These are phyloP conservation scores for Acleris literana DNA, from an alignment of 2,888 invertebrate genomes.

Conservation along the genomic window DNA sequence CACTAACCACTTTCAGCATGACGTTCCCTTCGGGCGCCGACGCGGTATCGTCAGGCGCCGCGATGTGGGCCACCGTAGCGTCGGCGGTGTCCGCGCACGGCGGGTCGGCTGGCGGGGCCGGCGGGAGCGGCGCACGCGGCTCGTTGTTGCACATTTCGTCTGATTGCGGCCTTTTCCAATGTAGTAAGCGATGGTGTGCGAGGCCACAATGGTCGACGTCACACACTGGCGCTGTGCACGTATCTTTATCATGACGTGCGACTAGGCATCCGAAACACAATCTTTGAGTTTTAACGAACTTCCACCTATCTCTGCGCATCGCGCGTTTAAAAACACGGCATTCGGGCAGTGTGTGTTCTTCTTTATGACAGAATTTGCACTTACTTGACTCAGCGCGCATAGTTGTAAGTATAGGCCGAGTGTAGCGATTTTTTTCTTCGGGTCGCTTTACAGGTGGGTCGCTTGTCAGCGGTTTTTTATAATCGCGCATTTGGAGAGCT, in stretches of 20 bases:
- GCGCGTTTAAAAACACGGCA: constrained; percentile 8
- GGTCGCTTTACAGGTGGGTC: background rate
- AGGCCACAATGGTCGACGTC: constrained; percentile 8
- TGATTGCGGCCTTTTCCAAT: constrained; percentile 2
- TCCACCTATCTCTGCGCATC: background rate
- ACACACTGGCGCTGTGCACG: constrained; percentile 1
- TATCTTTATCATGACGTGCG: background rate
- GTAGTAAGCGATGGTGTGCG: constrained; percentile 6
- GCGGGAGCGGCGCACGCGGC: background rate
- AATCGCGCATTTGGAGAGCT: background rate
- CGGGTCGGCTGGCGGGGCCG: background rate
- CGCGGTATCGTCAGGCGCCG: background rate
- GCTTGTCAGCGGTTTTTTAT: background rate
- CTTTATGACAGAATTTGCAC: background rate
- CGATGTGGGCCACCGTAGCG: constrained; percentile 3
- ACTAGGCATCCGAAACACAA: constrained; percentile 5
- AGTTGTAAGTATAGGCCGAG: background rate
- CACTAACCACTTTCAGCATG: constrained; percentile 29
- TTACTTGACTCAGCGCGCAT: background rate
- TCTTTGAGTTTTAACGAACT: background rate
- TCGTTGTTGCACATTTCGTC: background rate
- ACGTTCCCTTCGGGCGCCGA: constrained; percentile 23
- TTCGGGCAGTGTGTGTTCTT: background rate
- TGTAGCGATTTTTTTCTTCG: background rate
- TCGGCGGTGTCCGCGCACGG: background rate